Percentiles rank a stretch among this genome's conserved stretches.
These are phyloP conservation scores for Entosphenus tridentatus DNA, from an alignment of 2,113 vertebrate genomes.

Conservation along the genomic window DNA sequence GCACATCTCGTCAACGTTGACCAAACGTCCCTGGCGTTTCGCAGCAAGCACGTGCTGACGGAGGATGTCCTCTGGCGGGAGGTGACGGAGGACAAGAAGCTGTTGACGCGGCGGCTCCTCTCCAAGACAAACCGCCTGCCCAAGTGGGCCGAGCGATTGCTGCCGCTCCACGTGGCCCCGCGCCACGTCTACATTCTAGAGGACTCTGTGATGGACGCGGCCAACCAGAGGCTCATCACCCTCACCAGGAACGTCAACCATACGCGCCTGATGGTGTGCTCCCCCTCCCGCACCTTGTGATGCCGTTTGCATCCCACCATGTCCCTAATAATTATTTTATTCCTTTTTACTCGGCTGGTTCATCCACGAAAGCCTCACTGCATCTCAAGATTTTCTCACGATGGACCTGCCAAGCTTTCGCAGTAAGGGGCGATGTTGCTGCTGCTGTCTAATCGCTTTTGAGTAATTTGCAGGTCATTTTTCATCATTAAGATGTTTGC, in stretches of 20 bases:
- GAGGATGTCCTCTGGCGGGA: constrained; percentile 36
- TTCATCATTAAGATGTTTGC: too few species aligned
- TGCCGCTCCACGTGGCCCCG: constrained; percentile 22
- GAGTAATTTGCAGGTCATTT: too few species aligned
- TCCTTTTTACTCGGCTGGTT: too few species aligned
- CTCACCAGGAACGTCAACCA: constrained; percentile 37
- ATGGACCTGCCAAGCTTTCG: neutral
- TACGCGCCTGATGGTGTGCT: constrained; percentile 20
- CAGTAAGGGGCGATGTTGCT: neutral
- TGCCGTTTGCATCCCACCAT: too few species aligned
- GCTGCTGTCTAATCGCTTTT: neutral
- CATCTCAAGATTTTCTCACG: neutral
- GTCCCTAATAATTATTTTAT: too few species aligned
- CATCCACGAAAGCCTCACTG: too few species aligned
- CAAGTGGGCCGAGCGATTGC: constrained; percentile 31
- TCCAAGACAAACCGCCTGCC: constrained; percentile 44
- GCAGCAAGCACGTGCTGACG: constrained; percentile 35
- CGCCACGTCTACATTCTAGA: constrained; percentile 34
- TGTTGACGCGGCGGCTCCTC: constrained; percentile 30
- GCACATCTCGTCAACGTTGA: too few species aligned
- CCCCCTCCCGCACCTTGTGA: neutral
- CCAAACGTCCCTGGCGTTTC: neutral
- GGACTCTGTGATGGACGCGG: constrained; percentile 32
- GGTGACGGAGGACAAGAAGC: constrained; percentile 26
- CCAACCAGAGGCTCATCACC: constrained; percentile 23